phyloP scores from a whole-genome alignment of 1,140 invertebrate species.

The Hesperophylax magnus region DNA sequence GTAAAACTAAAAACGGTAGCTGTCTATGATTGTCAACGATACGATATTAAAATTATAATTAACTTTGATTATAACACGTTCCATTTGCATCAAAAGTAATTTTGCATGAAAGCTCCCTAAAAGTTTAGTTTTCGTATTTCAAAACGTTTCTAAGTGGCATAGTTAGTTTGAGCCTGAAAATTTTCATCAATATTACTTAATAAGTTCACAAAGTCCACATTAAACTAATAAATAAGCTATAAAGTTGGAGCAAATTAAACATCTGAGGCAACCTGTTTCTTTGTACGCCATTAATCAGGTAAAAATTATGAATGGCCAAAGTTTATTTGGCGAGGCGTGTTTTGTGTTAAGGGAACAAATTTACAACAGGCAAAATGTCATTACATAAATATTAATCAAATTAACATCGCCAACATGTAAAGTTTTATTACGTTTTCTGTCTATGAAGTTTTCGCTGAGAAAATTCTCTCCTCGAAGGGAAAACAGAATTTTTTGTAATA shows the following conservation, averaged over 20 bases:
- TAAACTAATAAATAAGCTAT: conserved; percentile 21
- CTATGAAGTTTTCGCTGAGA: background rate
- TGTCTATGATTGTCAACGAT: background rate
- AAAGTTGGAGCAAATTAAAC: conserved; percentile 14
- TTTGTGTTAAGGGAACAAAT: conserved; percentile 28
- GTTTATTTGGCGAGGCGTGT: conserved; percentile 29
- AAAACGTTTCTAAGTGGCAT: background rate
- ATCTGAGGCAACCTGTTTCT: conserved; percentile 7
- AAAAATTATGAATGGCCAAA: conserved; percentile 36
- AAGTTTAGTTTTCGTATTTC: background rate
- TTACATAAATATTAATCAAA: conserved; percentile 55
- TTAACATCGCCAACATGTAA: conserved; percentile 47
- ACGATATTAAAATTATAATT: background rate
- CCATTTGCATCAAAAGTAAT: background rate
- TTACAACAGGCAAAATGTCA: conserved; percentile 29
- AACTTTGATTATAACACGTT: background rate
- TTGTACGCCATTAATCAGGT: conserved; percentile 22
- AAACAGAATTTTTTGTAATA: conserved; percentile 54
- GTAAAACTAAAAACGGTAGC: too few relatives aligned
- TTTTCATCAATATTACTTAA: conserved; percentile 2
- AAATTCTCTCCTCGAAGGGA: background rate
- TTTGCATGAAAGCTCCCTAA: background rate
- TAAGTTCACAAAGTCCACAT: background rate
- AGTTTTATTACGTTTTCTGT: conserved; percentile 54
- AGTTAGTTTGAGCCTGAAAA: background rate